Percentiles rank a stretch among this genome's conserved stretches.
These are phyloP conservation scores for Drosophila sordidapex DNA, from an alignment of 2,888 invertebrate species.

Conservation along the genomic window DNA sequence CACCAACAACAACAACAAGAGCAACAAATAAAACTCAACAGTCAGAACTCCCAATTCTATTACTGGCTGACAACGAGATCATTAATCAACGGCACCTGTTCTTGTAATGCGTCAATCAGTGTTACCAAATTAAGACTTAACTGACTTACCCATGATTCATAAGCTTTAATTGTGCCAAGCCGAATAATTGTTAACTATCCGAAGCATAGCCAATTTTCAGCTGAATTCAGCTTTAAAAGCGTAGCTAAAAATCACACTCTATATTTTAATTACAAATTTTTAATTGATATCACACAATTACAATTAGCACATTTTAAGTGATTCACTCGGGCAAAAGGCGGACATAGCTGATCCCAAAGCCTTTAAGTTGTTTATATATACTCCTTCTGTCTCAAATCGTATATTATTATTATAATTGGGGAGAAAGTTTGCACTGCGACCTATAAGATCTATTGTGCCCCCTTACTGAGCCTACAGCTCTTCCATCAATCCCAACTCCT, in stretches of 20 bases:
- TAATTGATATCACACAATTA: constrained; percentile 4
- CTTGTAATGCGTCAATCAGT: constrained; percentile 41
- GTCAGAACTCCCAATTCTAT: not conserved
- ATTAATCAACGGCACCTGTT: constrained; percentile 46
- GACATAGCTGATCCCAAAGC: not conserved
- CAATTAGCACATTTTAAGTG: constrained; percentile 11
- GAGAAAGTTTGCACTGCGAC: too few relatives aligned
- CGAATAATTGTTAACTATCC: constrained; percentile 27
- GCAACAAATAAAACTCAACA: not conserved
- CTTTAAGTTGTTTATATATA: not conserved
- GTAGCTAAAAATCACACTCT: constrained; percentile 1
- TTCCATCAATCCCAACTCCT: too few relatives aligned
- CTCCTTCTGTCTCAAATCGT: not conserved
- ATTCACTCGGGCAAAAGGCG: not conserved
- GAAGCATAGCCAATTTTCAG: constrained; percentile 24
- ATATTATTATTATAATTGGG: too few relatives aligned
- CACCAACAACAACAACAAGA: constrained; percentile 5
- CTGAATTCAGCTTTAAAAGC: constrained; percentile 11
- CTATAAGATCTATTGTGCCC: too few relatives aligned
- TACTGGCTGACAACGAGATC: constrained; percentile 43
- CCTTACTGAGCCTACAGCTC: too few relatives aligned
- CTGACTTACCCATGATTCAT: constrained; percentile 47
- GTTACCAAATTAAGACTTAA: constrained; percentile 7
- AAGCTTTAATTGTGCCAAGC: constrained; percentile 20
- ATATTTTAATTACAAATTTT: constrained; percentile 16